Evolutionary conservation across 2,113 vertebrate species (phyloP).

Genomic region (Austrofundulus limnaeus): DNA sequence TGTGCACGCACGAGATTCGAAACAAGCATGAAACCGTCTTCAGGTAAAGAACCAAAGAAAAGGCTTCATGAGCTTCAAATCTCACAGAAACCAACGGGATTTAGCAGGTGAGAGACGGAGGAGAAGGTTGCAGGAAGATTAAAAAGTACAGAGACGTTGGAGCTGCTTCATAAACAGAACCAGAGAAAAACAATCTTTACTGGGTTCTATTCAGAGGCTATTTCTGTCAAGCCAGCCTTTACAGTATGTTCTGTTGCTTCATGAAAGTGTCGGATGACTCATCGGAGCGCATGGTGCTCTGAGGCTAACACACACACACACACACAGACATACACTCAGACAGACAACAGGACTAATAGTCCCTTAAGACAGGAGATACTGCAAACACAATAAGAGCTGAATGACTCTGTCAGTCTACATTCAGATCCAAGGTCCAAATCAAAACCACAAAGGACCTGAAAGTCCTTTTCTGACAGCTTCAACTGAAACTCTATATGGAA

Average conservation of each 20-base stretch:
- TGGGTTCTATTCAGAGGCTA: background rate
- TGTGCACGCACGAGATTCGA: background rate
- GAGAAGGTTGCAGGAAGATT: constrained; percentile 7
- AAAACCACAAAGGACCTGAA: background rate
- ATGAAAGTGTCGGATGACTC: constrained; percentile 36
- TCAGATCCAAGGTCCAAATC: constrained; percentile 10
- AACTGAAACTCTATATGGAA: background rate
- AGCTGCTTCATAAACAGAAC: background rate
- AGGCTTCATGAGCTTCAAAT: background rate
- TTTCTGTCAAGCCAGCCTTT: constrained; percentile 11
- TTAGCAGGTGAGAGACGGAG: constrained; percentile 17
- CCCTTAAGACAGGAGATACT: background rate
- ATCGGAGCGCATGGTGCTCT: constrained; percentile 8
- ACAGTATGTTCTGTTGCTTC: constrained; percentile 11
- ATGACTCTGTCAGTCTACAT: constrained; percentile 10
- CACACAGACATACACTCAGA: constrained; percentile 13
- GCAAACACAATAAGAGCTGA: constrained; percentile 24
- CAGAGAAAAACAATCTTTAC: background rate
- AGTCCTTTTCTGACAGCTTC: constrained; percentile 4
- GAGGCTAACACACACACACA: constrained; percentile 2
- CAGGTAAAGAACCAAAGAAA: no score
- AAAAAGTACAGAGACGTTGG: constrained; percentile 2
- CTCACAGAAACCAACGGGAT: constrained; percentile 7
- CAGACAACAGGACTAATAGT: background rate
- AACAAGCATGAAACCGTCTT: background rate